phyloP scores from a whole-genome alignment of 2,888 invertebrate species.

The Chironomus tentans region DNA sequence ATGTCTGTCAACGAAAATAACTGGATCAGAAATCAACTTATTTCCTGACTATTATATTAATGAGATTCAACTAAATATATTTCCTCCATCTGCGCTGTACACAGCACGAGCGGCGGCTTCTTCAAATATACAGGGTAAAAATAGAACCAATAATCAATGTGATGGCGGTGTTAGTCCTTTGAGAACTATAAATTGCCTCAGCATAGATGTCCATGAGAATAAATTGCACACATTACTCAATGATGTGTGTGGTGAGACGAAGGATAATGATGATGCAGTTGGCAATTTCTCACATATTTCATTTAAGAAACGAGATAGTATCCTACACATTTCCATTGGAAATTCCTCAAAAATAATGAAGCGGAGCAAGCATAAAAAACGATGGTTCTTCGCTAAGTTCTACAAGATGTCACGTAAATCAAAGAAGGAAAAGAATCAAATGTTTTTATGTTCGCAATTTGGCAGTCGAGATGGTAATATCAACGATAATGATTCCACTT shows the following conservation, averaged over 20 bases:
- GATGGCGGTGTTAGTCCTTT: neutral
- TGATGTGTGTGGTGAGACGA: neutral
- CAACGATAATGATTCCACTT: neutral
- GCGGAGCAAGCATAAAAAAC: neutral
- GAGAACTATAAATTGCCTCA: neutral
- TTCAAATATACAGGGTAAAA: neutral
- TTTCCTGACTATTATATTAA: neutral
- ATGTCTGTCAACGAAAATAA: neutral
- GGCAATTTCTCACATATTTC: conserved; percentile 14
- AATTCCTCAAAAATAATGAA: conserved; percentile 8
- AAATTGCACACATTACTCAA: neutral
- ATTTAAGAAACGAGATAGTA: conserved; percentile 5
- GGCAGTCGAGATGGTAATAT: neutral
- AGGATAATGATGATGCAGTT: neutral
- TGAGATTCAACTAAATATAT: conserved; percentile 18
- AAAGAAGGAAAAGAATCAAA: neutral
- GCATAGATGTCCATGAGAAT: conserved; percentile 8
- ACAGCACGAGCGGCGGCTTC: neutral
- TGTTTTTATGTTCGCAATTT: neutral
- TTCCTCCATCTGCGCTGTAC: neutral
- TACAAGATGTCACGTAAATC: neutral
- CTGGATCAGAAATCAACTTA: conserved; percentile 3
- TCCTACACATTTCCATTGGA: conserved; percentile 17
- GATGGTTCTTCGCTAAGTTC: neutral
- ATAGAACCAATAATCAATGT: neutral